Evolutionary conservation across 2,113 vertebrate genomes (phyloP), one percentile per base, ranked within the genome.

Genomic region (Brachyistius frenatus): DNA sequence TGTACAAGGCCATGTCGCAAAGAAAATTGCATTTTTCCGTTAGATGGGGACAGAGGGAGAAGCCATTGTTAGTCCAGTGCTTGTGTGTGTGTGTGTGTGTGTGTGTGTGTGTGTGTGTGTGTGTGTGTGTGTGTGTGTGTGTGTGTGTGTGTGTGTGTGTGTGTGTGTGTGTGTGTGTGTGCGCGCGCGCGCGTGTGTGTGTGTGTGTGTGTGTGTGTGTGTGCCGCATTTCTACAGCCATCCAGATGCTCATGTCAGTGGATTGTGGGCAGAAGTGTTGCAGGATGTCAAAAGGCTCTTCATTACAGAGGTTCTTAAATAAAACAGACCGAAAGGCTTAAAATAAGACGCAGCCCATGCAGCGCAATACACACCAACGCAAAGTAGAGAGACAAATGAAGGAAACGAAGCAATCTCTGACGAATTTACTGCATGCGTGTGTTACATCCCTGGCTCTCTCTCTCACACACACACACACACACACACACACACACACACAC

Each of bases 11-110:
- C 78, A 78, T 80, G 85, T 89, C 70, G 58, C 72, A 63, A 69
- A 85, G 72, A 91, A 87, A 91, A 92, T 80, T 83, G 78, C 60
- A 78, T 88, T 90, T 88, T 83, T 83, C 32, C 56, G 39, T 79
- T 39, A 75, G 77, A 82, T 72, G 71, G 54, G 78, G 73, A 78
- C 49, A 61, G 65, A 61, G 57, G 64, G 35, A 74, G 54, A 69
- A 52, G 57, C 33, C 3, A 33, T 57, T 56, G 35, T 65, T 71
- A 61, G 66, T 52, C 37, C 31, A 7, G 7, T 64, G 53, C 8
- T 31, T 62, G 57, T 74, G 69, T 36, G 58, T 44, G 57, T 71
- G 3, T 11, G 31, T 47, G 37, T 1, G 23, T 23, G 23, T 23
- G 23, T 53, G 36, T 10, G 8, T 68, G 66, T 32, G 46, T 6